Percentiles rank a stretch among this genome's conserved stretches.
Conservation (phyloP, 2,888 invertebrate species). For the Petrophora chlorosata region DNA sequence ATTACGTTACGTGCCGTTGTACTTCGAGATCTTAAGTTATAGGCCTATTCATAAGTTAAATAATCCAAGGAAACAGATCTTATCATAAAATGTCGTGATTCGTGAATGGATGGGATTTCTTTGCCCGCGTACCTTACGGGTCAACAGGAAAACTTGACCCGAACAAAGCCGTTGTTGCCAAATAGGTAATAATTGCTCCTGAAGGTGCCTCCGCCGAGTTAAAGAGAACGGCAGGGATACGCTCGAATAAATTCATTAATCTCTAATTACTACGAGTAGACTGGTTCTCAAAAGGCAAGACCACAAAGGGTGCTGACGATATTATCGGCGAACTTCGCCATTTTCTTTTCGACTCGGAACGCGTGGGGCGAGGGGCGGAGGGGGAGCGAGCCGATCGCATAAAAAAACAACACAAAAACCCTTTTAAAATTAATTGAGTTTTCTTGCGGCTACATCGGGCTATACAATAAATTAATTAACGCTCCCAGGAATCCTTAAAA, state of each 20-base stretch:
- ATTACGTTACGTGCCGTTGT: constrained; percentile 24
- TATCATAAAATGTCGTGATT: constrained; percentile 5
- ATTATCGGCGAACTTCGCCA: constrained; percentile 66
- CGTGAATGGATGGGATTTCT: constrained; percentile 2
- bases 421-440: constrained; percentile 84
- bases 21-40: constrained; percentile 15
- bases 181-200: constrained; percentile 29
- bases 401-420: constrained; percentile 83
- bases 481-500: constrained; percentile 81
- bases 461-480: constrained; percentile 83
- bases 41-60: constrained; percentile 17
- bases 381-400: constrained; percentile 56
- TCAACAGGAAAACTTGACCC: constrained; percentile 4
- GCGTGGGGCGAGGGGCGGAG: constrained; percentile 34
- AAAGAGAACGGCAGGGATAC: constrained; percentile 30
- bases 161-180: constrained; percentile 9
- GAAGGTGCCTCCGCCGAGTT: constrained; percentile 12
- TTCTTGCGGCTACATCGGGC: constrained; percentile 80
- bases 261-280: constrained; percentile 72
- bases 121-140: neutral
- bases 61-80: constrained; percentile 5
- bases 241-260: constrained; percentile 67
- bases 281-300: constrained; percentile 61
- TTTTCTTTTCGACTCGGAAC: constrained; percentile 63
- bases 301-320: constrained; percentile 65